Base-by-base conservation (phyloP, 1,140 invertebrate genomes). In the Phortica variegata region DNA sequence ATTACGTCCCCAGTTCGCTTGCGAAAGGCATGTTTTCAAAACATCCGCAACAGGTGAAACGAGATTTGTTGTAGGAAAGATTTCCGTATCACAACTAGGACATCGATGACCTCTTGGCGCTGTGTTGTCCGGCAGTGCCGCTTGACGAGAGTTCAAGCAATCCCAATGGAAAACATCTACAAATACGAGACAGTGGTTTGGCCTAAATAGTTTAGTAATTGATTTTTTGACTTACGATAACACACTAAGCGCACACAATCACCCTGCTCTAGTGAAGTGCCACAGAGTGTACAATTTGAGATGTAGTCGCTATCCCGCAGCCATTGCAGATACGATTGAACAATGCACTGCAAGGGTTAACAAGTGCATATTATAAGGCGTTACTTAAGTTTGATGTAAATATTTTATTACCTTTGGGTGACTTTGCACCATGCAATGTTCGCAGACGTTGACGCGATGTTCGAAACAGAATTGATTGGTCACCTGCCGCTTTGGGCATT, bases 401-500 rank as follows among this genome's bases (percentile, higher is more conserved):
- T 18, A 1, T 9, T 18, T 17, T 61, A 60, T 78, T 85, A 98
- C 95, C 83, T 93, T 93, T 20, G 91, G 86, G 79, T 98, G 96
- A 77, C 91, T 93, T 58, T 89, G 87, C 21, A 97, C 91, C 84
- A 98, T 90, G 81, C 96, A 98, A 81, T 93, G 85, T 81, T 98
- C 95, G 78, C 96, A 98, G 71, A 98, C 96, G 84, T 98, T 98
- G 2, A 98, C 95, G 65, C 93, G 80, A 76, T 98, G 96, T 79
- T 97, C 93, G 77, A 97, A 98, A 81, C 96, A 98, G 82, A 98
- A 98, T 72, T 97, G 88, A 79, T 95, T 97, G 38, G 95, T 98
- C 19, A 98, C 93, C 82, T 89, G 88, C 63, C 90, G 82, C 78
- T 97, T 97, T 10, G 95, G 93, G 79, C 96, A 98, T 77, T 98